Evolutionary conservation across 2,797 vertebrate species (phyloP).

Genomic region (Eulemur albifrons): DNA sequence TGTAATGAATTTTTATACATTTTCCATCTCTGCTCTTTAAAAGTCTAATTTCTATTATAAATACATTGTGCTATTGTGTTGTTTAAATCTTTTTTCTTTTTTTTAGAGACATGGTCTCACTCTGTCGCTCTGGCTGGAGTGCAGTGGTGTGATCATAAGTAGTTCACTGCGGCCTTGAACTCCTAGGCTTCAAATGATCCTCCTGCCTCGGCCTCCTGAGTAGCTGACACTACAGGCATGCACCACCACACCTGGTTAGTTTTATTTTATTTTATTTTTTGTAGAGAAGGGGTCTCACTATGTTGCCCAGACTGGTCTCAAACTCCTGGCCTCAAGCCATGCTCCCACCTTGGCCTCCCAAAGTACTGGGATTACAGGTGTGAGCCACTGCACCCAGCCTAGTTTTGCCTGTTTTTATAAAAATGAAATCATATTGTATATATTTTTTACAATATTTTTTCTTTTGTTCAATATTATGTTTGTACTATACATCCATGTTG

Average conservation of each 20-base stretch:
- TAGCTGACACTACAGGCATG: background rate
- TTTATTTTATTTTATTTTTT: background rate
- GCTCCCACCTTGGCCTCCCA: background rate
- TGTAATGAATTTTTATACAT: background rate
- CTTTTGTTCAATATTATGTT: background rate
- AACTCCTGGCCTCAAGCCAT: background rate
- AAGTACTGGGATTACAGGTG: background rate
- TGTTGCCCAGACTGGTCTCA: background rate
- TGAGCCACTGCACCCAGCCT: background rate
- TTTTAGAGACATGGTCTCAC: background rate
- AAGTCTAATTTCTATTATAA: background rate
- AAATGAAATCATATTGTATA: background rate
- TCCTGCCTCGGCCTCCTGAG: background rate
- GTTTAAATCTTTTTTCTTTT: background rate
- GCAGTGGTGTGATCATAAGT: background rate
- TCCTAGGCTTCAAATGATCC: background rate
- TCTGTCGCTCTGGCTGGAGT: background rate
- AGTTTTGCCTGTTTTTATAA: constrained; percentile 15
- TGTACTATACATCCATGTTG: background rate
- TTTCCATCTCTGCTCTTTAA: background rate
- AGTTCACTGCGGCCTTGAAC: background rate
- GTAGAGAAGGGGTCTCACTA: background rate
- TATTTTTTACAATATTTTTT: background rate
- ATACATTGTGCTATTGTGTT: background rate
- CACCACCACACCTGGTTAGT: background rate